Percentiles rank a stretch among this genome's conserved stretches.
Conservation (phyloP, 1,140 invertebrate species). For the Lepidurus apus region DNA sequence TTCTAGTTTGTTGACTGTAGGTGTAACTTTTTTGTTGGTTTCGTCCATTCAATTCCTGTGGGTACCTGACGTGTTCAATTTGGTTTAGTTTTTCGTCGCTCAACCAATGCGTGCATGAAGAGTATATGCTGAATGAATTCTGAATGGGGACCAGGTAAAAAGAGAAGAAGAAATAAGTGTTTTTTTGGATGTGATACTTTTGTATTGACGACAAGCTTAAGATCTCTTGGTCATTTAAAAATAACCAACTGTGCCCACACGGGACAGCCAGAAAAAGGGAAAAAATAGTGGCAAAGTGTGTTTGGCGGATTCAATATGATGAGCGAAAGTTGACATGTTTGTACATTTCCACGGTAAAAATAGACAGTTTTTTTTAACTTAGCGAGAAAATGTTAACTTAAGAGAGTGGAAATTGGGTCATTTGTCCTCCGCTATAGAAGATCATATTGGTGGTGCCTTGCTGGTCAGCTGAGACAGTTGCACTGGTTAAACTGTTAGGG, state of each 20-base stretch:
- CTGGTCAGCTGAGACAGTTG: background rate
- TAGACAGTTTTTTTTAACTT: background rate
- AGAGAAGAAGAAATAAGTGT: background rate
- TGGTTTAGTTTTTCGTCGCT: conserved; percentile 9
- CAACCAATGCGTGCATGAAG: background rate
- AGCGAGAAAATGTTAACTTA: background rate
- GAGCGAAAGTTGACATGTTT: background rate
- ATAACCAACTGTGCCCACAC: background rate
- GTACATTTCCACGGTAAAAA: conserved; percentile 15
- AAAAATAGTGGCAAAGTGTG: background rate
- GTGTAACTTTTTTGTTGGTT: conserved; percentile 10
- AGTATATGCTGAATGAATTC: conserved; percentile 1
- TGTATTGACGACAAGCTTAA: conserved; percentile 10
- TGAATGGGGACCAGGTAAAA: background rate
- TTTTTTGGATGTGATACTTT: conserved; percentile 10
- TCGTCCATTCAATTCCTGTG: conserved; percentile 21
- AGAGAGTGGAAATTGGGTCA: background rate
- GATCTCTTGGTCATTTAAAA: conserved; percentile 16
- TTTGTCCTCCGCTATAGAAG: conserved; percentile 1
- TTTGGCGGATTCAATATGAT: conserved; percentile 2
- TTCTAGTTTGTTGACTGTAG: background rate
- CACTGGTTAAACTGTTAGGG: background rate
- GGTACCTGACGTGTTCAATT: conserved; percentile 14
- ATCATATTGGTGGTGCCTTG: background rate
- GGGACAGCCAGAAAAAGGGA: background rate